phyloP scores from a whole-genome alignment of 2,888 invertebrate genomes.

The Agriotes lineatus region DNA sequence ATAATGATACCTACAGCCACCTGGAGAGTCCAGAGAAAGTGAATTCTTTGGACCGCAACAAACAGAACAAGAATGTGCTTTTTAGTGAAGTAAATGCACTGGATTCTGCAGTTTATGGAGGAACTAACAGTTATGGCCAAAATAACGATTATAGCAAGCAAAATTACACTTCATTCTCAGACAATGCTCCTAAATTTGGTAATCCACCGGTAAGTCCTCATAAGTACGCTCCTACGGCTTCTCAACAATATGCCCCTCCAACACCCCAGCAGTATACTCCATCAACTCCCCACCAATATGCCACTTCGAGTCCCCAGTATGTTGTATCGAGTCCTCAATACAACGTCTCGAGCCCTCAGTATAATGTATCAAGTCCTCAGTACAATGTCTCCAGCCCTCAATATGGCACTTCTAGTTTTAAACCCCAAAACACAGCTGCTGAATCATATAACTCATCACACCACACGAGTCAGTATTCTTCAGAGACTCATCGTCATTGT shows the following conservation, averaged over 20 bases:
- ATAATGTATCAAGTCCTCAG: background rate
- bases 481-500: conserved; percentile 40
- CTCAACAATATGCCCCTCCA: conserved; percentile 16
- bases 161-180: conserved; percentile 48
- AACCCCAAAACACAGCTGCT: conserved; percentile 33
- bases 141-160: conserved; percentile 51
- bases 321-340: conserved; percentile 7
- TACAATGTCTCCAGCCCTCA: background rate
- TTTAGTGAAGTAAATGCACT: conserved; percentile 60
- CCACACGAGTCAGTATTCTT: conserved; percentile 37
- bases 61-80: conserved; percentile 53
- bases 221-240: background rate
- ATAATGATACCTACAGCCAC: conserved; percentile 61
- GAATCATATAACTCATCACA: conserved; percentile 31
- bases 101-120: conserved; percentile 60
- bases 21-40: conserved; percentile 65
- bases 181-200: conserved; percentile 53
- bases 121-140: conserved; percentile 58
- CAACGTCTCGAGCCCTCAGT: conserved; percentile 15
- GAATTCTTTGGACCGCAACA: conserved; percentile 62
- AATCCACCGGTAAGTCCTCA: conserved; percentile 27
- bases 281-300: conserved; percentile 17
- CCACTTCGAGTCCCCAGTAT: conserved; percentile 24
- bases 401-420: conserved; percentile 36
- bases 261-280: conserved; percentile 1